A percentile compares a stretch with the other conserved stretches of the same genome.
Conservation (phyloP, 2,888 invertebrate species). For the Leptarthrus brevirostris region DNA sequence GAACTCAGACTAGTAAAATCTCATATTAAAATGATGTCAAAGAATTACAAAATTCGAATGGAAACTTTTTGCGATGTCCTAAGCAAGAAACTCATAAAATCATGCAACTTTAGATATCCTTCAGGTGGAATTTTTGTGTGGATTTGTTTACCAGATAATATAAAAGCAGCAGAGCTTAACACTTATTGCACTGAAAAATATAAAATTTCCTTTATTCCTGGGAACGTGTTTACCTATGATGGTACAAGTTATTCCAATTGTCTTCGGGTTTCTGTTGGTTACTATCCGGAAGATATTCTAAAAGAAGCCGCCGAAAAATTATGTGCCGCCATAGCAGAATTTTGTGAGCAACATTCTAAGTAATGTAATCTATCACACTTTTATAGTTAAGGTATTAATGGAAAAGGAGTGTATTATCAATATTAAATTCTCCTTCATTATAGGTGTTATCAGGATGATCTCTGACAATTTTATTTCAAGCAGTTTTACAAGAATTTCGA, state of each 20-base stretch:
- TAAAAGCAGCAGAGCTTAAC: constrained; percentile 65
- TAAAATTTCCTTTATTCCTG: constrained; percentile 68
- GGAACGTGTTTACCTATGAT: constrained; percentile 65
- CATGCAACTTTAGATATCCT: constrained; percentile 66
- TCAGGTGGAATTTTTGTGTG: constrained; percentile 74
- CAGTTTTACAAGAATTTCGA: no score
- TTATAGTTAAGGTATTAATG: no score
- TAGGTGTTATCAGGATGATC: no score
- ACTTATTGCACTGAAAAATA: constrained; percentile 65
- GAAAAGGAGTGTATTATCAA: no score
- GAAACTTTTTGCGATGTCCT: constrained; percentile 65
- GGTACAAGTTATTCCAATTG: constrained; percentile 64
- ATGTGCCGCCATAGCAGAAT: constrained; percentile 64
- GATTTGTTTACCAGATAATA: constrained; percentile 68
- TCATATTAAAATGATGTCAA: constrained; percentile 65
- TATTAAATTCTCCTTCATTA: no score
- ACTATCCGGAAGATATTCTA: constrained; percentile 66
- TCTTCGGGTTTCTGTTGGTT: constrained; percentile 69
- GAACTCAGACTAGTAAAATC: constrained; percentile 68
- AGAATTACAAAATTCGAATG: constrained; percentile 68
- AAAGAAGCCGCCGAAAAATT: constrained; percentile 63
- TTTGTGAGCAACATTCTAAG: no score
- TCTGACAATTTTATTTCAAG: no score
- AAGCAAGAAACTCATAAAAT: constrained; percentile 65
- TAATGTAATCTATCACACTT: no score